Percentiles rank a stretch among this genome's conserved stretches.
These are phyloP conservation scores for Hesperia comma DNA, from an alignment of 2,888 invertebrate genomes.

Conservation along the genomic window DNA sequence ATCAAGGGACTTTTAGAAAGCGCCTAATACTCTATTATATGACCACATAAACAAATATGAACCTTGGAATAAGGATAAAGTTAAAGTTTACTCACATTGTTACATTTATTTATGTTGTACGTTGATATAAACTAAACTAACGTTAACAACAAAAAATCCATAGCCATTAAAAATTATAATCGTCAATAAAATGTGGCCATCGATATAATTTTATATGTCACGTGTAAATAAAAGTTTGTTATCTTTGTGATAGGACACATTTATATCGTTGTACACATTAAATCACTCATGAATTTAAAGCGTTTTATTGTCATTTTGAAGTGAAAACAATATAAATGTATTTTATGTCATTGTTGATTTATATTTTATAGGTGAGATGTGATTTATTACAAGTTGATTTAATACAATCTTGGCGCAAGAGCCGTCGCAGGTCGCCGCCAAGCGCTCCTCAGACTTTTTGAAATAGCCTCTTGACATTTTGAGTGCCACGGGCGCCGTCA, in stretches of 20 bases:
- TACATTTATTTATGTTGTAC: slow-evolving; percentile 1
- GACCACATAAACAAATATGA: too few relatives aligned
- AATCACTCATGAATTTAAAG: slow-evolving; percentile 80
- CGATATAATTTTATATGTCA: slow-evolving; percentile 58
- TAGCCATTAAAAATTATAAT: slow-evolving; percentile 51
- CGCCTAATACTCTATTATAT: too few relatives aligned
- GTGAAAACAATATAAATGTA: slow-evolving; percentile 83
- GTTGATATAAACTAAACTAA: slow-evolving; percentile 13
- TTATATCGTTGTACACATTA: slow-evolving; percentile 68
- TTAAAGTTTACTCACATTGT: slow-evolving; percentile 1
- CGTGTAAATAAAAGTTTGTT: slow-evolving; percentile 51
- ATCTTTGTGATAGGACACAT: slow-evolving; percentile 55
- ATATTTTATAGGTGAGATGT: slow-evolving; percentile 80
- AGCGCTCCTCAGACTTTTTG: slow-evolving; percentile 44
- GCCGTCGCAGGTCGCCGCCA: slow-evolving; percentile 43
- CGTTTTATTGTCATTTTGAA: slow-evolving; percentile 78
- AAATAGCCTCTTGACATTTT: slow-evolving; percentile 46
- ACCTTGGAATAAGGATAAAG: slow-evolving; percentile 18
- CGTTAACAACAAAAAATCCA: slow-evolving; percentile 14
- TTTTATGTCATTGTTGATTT: slow-evolving; percentile 80
- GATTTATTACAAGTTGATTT: slow-evolving; percentile 75
- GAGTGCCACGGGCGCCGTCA: slow-evolving; percentile 51
- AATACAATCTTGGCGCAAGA: slow-evolving; percentile 68
- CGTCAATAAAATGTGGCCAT: slow-evolving; percentile 61
- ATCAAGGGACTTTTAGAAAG: too few relatives aligned